These are phyloP conservation scores for Rapana venosa DNA, from an alignment of 2,888 invertebrate genomes.

Conservation along the genomic window DNA sequence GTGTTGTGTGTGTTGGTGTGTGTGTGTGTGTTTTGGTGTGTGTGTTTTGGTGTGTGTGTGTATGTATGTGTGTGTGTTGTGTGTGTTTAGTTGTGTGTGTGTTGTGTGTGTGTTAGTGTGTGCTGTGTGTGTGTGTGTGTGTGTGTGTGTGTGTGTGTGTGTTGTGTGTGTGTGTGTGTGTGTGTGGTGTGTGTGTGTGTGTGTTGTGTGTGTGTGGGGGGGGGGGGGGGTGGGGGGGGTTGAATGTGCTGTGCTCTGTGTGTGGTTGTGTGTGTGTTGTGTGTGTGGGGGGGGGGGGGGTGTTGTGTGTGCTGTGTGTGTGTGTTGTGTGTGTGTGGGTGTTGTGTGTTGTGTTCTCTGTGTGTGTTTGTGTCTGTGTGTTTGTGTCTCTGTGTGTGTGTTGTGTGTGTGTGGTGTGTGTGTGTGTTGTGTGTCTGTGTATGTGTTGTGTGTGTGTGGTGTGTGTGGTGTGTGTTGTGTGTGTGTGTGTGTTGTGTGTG, in stretches of 20 bases:
- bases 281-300: no score
- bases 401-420: neutral
- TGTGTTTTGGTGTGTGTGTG: neutral
- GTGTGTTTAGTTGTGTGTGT: no score
- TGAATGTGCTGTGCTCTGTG: no score
- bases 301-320: neutral
- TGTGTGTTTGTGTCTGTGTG: constrained; percentile 1
- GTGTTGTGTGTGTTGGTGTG: neutral
- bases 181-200: neutral
- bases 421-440: constrained; percentile 5
- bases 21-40: constrained; percentile 13
- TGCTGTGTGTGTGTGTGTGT: neutral
- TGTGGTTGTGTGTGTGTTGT: no score
- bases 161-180: constrained; percentile 3
- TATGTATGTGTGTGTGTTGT: neutral
- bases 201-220: no score
- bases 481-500: no score
- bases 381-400: neutral
- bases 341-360: neutral
- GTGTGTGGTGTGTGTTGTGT: neutral
- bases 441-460: neutral
- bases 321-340: neutral
- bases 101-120: no score
- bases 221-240: no score
- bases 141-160: constrained; percentile 9